Conservation (phyloP, 2,113 vertebrate genomes). For the Bubo bubo region DNA sequence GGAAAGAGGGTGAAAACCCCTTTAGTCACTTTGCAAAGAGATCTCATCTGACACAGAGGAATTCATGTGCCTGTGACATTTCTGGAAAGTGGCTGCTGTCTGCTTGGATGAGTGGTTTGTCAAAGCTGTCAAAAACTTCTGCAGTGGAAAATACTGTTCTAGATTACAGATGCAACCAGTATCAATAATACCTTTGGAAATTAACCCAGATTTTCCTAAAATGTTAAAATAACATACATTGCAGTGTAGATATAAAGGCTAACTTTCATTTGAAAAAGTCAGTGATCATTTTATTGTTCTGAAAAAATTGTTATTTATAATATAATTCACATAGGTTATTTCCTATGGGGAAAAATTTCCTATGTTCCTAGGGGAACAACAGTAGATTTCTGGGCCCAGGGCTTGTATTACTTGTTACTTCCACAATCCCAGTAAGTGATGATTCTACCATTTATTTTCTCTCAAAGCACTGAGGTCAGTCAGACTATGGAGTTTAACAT, state of each 20-base stretch:
- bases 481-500: not conserved
- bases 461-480: not conserved
- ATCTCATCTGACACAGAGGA: not conserved
- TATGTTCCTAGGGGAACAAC: no score
- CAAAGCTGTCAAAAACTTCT: not conserved
- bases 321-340: not conserved
- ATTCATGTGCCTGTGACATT: not conserved
- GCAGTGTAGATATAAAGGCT: not conserved
- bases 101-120: not conserved
- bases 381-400: not conserved
- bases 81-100: not conserved
- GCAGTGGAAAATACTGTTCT: not conserved
- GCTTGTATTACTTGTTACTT: not conserved
- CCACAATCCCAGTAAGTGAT: not conserved
- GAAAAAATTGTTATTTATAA: not conserved
- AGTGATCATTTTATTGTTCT: not conserved
- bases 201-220: not conserved
- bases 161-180: not conserved
- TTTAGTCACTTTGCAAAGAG: not conserved
- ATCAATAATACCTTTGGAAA: not conserved
- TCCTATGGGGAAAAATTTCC: not conserved
- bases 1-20: not conserved
- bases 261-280: accelerated
- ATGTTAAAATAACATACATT: not conserved
- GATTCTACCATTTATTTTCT: not conserved